Evolutionary conservation across 2,113 vertebrate genomes (phyloP).

Genomic region (Dinomys branickii): DNA sequence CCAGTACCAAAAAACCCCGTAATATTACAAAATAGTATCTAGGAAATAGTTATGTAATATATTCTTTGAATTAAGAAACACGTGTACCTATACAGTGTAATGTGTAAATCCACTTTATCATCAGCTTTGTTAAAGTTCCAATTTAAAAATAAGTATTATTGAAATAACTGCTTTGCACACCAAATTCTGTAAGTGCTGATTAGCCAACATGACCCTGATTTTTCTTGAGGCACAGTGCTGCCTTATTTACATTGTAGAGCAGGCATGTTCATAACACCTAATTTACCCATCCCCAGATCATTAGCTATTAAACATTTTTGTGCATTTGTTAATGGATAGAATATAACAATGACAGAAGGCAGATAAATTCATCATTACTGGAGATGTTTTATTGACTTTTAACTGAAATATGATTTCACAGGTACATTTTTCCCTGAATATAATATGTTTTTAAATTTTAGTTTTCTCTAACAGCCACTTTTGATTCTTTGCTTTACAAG

Average conservation of each 20-base stretch:
- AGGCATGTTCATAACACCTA: background rate
- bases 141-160: background rate
- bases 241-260: background rate
- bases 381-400: constrained; percentile 32
- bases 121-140: background rate
- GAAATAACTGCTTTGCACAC: background rate
- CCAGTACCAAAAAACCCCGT: no score
- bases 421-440: background rate
- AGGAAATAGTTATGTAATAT: background rate
- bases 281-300: background rate
- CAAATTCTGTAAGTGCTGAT: background rate
- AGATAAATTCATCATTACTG: constrained; percentile 36
- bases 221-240: background rate
- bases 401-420: background rate
- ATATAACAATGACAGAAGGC: background rate
- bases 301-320: constrained; percentile 20
- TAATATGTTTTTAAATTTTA: constrained; percentile 38
- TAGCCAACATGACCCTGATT: background rate
- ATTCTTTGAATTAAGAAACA: background rate
- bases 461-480: background rate
- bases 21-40: no score
- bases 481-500: constrained; percentile 39
- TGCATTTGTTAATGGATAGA: background rate
- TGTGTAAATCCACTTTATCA: background rate
- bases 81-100: background rate